Conservation (phyloP, 2,888 invertebrate genomes). For the Philereme transversata region DNA sequence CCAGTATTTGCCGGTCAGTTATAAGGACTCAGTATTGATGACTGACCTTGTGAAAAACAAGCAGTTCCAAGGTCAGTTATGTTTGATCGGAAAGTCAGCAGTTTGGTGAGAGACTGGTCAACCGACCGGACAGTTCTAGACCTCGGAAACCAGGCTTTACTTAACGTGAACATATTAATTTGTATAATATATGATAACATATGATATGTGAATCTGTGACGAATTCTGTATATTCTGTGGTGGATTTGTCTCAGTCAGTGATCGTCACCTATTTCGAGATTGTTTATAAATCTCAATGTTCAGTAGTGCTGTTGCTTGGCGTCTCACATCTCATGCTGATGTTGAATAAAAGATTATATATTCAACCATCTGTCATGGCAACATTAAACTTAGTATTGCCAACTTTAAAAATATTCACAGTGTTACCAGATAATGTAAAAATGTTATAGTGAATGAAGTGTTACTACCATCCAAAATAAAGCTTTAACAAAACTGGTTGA, state of each 20-base stretch:
- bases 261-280: conserved; percentile 23
- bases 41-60: too few relatives aligned
- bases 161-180: too few relatives aligned
- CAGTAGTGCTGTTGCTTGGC: conserved; percentile 15
- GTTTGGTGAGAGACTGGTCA: too few relatives aligned
- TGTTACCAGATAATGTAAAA: conserved; percentile 8
- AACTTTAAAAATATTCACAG: neutral
- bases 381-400: conserved; percentile 12
- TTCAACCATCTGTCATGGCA: conserved; percentile 1
- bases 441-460: conserved; percentile 7
- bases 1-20: too few relatives aligned
- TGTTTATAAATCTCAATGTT: conserved; percentile 14
- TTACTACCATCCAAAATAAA: conserved; percentile 24
- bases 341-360: conserved; percentile 1
- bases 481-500: conserved; percentile 24
- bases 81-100: too few relatives aligned
- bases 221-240: conserved; percentile 6
- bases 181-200: too few relatives aligned
- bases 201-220: conserved; percentile 1
- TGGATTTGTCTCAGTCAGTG: conserved; percentile 18
- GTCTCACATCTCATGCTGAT: conserved; percentile 14
- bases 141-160: too few relatives aligned
- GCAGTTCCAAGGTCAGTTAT: too few relatives aligned
- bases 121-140: too few relatives aligned
- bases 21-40: too few relatives aligned